Base-by-base conservation (phyloP, 1,140 invertebrate genomes). In the Rhagoletis pomonella region DNA sequence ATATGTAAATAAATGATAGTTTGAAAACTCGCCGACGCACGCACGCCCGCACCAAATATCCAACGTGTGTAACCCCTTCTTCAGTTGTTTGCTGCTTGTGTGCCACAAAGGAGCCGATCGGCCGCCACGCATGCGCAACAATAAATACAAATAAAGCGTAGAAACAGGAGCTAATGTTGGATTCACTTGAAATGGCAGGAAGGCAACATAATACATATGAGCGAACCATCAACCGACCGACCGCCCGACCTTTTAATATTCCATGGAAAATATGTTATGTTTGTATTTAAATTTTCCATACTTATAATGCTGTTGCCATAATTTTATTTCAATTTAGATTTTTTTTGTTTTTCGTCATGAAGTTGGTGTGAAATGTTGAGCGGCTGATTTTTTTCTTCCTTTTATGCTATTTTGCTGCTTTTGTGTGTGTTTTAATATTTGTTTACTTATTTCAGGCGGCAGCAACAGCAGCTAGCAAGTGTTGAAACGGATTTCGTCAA, bases 181-280 rank as follows among this genome's bases (percentile, higher is more conserved):
- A 19, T 47, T 73, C 67, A 12, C 4, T 73, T 14, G 60, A 62
- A 62, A 67, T 42, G 64, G 64, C 64, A 42, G 64, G 29, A 67
- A 67, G 64, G 29, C 62, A 64, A 64, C 9, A 1, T 19, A 19
- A 29, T 29, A 55, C 50, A 10, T 55, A 55, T 55, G 50, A 55
- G 29, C 29, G 29, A 29, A 1, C 29, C 29, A 29, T 29, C 29
- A 29, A 29, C 1, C 29, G 29, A 29, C 1, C 29, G 29, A 29
- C 29, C 29, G 29, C 29, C n/a, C 5, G 81, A 60, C n/a, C 81
- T 85, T 59, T 59, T 85, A 84, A 85, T 85, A 85, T 85, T 85
- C 81, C 81, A 85, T 39, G 19, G 58, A 85, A 85, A 85, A 59
- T 67, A 42, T 73, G 39, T 29, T 29, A 29, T 55, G 50, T 73